These are phyloP conservation scores for Epinephelus moara DNA, from an alignment of 2,113 vertebrate species.

Conservation along the genomic window DNA sequence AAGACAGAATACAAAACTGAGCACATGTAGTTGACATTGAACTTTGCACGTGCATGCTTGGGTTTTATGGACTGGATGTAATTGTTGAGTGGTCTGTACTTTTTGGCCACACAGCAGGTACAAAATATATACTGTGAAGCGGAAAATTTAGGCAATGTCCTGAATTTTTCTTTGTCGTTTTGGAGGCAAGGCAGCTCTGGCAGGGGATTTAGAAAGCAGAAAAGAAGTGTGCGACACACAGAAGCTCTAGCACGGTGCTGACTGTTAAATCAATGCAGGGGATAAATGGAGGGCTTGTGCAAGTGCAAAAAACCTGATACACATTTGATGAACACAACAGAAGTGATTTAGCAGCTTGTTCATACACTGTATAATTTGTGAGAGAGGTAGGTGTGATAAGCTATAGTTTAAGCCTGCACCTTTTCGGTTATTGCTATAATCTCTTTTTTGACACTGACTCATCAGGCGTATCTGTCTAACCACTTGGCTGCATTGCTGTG, in stretches of 20 bases:
- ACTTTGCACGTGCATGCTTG: conserved; percentile 42
- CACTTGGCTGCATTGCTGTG: background rate
- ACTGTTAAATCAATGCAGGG: conserved; percentile 31
- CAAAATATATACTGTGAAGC: conserved; percentile 45
- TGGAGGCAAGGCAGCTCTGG: conserved; percentile 15
- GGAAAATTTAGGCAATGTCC: conserved; percentile 52
- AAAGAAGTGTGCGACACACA: conserved; percentile 8
- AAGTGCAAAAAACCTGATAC: conserved; percentile 21
- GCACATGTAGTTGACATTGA: conserved; percentile 36
- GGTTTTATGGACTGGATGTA: conserved; percentile 49
- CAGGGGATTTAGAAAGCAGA: conserved; percentile 14
- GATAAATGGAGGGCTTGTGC: conserved; percentile 30
- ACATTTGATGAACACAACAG: conserved; percentile 34
- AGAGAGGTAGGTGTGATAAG: background rate
- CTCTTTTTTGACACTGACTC: conserved; percentile 2
- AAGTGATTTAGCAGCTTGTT: background rate
- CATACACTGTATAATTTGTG: background rate
- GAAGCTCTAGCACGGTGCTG: conserved; percentile 17
- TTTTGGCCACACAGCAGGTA: conserved; percentile 37
- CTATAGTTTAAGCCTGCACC: background rate
- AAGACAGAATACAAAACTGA: conserved; percentile 34
- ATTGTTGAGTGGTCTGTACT: conserved; percentile 57
- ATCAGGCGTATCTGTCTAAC: background rate
- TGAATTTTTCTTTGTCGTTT: conserved; percentile 4
- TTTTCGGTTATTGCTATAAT: background rate